Evolutionary conservation across 2,797 vertebrate genomes (phyloP).

Genomic region (Sus cebifrons): DNA sequence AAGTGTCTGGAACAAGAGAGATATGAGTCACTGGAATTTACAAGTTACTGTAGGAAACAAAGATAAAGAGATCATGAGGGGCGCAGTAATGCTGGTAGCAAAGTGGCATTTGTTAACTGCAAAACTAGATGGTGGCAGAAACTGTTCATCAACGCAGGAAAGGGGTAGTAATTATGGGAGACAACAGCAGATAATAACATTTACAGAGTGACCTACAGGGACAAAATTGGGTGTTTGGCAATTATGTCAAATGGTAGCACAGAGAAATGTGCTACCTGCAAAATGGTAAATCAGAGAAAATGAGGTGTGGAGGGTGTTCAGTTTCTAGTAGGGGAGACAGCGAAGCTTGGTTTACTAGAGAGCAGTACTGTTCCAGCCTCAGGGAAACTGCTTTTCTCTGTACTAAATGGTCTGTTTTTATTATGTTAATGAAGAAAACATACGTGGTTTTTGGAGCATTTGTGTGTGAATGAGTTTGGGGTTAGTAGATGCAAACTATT

Average conservation of each 20-base stretch:
- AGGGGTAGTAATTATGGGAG: conserved; percentile 50
- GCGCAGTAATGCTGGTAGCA: background rate
- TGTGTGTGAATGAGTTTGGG: background rate
- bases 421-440: background rate
- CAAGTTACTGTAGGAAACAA: conserved; percentile 75
- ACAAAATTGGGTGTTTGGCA: conserved; percentile 62
- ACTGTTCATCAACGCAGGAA: conserved; percentile 55
- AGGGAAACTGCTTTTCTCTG: background rate
- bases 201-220: conserved; percentile 53
- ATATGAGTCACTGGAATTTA: conserved; percentile 84
- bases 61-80: conserved; percentile 74
- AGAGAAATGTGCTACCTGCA: background rate
- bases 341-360: background rate
- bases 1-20: conserved; percentile 83
- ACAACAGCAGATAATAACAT: conserved; percentile 55
- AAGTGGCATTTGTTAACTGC: conserved; percentile 63
- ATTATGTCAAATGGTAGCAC: conserved; percentile 72
- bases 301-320: background rate
- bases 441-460: background rate
- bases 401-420: background rate
- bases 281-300: conserved; percentile 71
- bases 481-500: too few species aligned
- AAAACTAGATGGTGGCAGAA: background rate
- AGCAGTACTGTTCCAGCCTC: background rate
- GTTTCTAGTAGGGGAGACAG: background rate